Evolutionary conservation across 2,797 vertebrate species (phyloP).

Genomic region (Glyptemys insculpta): DNA sequence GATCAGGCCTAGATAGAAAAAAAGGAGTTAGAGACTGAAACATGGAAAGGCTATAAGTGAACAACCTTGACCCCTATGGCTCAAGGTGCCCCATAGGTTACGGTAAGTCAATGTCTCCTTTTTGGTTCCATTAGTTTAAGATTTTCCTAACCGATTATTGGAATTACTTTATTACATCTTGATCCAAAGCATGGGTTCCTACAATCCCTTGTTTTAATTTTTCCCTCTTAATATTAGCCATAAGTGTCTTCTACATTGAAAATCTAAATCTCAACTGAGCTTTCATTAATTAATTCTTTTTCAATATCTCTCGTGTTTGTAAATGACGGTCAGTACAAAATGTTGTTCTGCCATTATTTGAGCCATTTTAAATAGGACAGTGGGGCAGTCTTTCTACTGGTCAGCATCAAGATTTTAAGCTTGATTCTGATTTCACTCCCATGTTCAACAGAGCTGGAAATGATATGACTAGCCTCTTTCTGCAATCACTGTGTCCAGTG

Average conservation of each 20-base stretch:
- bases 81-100: not conserved
- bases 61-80: not conserved
- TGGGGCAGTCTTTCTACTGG: not conserved
- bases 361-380: not conserved
- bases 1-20: not conserved
- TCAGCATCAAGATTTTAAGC: not conserved
- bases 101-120: not conserved
- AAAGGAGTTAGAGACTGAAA: not conserved
- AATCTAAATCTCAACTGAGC: not conserved
- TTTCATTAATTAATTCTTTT: not conserved
- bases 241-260: not conserved
- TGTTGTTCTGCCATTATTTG: not conserved
- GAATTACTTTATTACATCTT: not conserved
- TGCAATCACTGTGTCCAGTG: not conserved
- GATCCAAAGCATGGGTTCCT: not conserved
- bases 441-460: not conserved
- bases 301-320: not conserved
- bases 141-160: not conserved
- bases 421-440: not conserved
- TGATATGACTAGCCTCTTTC: not conserved
- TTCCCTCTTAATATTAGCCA: not conserved
- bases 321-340: not conserved
- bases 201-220: not conserved
- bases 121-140: not conserved
- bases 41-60: not conserved